Evolutionary conservation across 2,888 invertebrate species (phyloP).

Genomic region (Drosophila pegasa): DNA sequence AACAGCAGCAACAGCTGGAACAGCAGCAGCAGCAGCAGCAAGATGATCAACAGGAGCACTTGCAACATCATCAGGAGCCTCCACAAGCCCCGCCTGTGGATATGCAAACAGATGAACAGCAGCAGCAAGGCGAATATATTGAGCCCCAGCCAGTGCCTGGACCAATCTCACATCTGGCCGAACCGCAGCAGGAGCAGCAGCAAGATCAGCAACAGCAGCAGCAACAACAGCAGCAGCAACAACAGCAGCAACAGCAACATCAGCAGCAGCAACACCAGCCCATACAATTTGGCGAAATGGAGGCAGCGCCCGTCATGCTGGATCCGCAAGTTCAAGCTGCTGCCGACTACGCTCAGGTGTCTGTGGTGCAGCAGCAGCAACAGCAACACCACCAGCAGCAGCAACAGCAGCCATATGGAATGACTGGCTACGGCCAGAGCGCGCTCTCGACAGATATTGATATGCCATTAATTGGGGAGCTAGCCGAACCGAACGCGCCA

Average conservation of each 20-base stretch:
- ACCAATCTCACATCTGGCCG: slow-evolving; percentile 40
- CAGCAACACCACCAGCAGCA: slow-evolving; percentile 71
- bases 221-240: slow-evolving; percentile 26
- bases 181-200: slow-evolving; percentile 25
- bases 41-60: slow-evolving; percentile 16
- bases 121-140: slow-evolving; percentile 49
- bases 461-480: slow-evolving; percentile 81
- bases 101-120: slow-evolving; percentile 36
- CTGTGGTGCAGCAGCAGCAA: slow-evolving; percentile 66
- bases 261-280: slow-evolving; percentile 54
- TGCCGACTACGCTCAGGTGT: slow-evolving; percentile 61
- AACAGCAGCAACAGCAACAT: slow-evolving; percentile 38
- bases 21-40: not conserved
- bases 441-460: slow-evolving; percentile 77
- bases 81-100: slow-evolving; percentile 18
- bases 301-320: slow-evolving; percentile 76
- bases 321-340: slow-evolving; percentile 64
- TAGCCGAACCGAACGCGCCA: slow-evolving; percentile 81
- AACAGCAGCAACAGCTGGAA: slow-evolving; percentile 5
- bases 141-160: slow-evolving; percentile 31
- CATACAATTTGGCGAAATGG: slow-evolving; percentile 83
- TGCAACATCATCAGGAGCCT: slow-evolving; percentile 27
- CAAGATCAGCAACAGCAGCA: not conserved
- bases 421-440: slow-evolving; percentile 54
- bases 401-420: slow-evolving; percentile 70